phyloP scores from a whole-genome alignment of 1,140 invertebrate genomes.

The Reticulitermes speratus region DNA sequence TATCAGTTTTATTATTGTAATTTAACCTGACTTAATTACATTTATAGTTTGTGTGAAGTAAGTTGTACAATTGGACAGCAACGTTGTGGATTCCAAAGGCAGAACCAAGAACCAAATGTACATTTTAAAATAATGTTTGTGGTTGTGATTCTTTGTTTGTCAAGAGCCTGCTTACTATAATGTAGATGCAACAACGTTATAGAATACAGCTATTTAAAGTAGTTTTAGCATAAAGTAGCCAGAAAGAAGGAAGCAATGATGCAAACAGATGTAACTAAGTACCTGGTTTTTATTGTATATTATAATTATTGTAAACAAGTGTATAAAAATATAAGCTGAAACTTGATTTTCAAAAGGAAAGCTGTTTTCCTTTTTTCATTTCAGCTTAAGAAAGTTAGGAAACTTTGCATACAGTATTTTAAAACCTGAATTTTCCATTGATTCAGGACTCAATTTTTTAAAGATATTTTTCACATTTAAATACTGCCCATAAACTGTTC shows the following conservation, averaged over 20 bases:
- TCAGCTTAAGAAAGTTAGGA: conserved; percentile 12
- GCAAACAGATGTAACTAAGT: conserved; percentile 6
- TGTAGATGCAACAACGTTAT: neutral
- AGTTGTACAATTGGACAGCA: too few relatives aligned
- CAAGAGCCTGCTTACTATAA: neutral
- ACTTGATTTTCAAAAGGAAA: neutral
- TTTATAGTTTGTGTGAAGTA: too few relatives aligned
- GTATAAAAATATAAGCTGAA: conserved; percentile 7
- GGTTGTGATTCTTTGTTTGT: neutral
- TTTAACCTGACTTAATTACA: too few relatives aligned
- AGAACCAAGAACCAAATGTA: too few relatives aligned
- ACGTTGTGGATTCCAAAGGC: too few relatives aligned
- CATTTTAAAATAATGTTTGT: too few relatives aligned
- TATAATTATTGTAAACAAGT: conserved; percentile 14
- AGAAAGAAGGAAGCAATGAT: conserved; percentile 6
- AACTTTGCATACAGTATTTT: conserved; percentile 19
- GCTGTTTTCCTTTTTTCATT: neutral
- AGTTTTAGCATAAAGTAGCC: neutral
- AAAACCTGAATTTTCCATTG: conserved; percentile 14
- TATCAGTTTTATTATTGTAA: too few relatives aligned
- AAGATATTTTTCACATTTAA: conserved; percentile 20
- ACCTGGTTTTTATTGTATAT: conserved; percentile 19
- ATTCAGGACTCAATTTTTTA: conserved; percentile 12
- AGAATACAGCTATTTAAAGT: conserved; percentile 9
- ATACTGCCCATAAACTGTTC: conserved; percentile 15